Evolutionary conservation across 2,888 invertebrate genomes (phyloP), one percentile per base, ranked within the genome.

Genomic region (Chironomus riparius): DNA sequence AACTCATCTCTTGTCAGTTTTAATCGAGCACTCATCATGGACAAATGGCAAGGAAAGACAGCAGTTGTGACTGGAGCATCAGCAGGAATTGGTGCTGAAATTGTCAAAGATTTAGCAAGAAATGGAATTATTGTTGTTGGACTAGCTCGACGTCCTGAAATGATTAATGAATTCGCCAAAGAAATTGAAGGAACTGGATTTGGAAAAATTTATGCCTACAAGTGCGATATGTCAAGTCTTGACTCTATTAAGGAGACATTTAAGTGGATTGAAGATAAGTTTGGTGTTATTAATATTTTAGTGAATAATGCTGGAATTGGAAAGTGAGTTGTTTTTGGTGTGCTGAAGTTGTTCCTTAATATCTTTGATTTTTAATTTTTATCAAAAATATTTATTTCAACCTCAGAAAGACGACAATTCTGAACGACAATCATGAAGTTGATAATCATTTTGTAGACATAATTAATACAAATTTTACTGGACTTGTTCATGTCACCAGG

Each of bases 31-130:
- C 38, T 38, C 38, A 15, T 50, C 28, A 72, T 72, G 72, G 76
- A 69, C 38, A 76, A 76, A 56, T 76, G 76, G 76, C 15, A 38
- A 21, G 22, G 47, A 6, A 76, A 76, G 50, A 86, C 87, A 0
- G 89, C 89, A 0, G 85, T 90, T 15, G 88, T 90, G 70, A 89
- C 89, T 0, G 90, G 90, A 2, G 88, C 88, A 10, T 89, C 81
- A 78, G 80, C 86, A 0, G 89, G 89, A 12, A 88, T 89, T 73
- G 89, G 87, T 15, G 85, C 84, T 70, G 84, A 84, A 1, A 83
- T 85, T 48, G 82, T 82, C 4, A 80, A 81, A 71, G 82, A 83
- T 61, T 81, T 88, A 2, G 83, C 85, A 1, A 80, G 81, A 68
- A 81, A 83, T 21, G 88, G 87, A 7, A 79, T 88, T 79, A 84